phyloP scores from a whole-genome alignment of 2,113 vertebrate genomes.

The Anarrhichthys ocellatus region DNA sequence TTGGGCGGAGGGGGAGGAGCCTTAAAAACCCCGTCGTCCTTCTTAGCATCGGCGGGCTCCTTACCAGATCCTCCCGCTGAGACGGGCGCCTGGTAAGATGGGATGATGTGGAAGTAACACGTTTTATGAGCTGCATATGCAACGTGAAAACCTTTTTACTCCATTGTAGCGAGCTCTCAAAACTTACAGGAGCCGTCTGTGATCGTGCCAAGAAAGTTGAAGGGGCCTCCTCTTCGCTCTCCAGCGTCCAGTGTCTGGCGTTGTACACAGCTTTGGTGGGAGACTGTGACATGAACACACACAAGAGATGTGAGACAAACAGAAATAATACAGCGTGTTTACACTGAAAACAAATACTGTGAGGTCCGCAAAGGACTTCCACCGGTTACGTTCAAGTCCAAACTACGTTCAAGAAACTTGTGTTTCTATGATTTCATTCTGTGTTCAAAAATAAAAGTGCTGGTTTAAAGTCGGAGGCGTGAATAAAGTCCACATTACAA shows the following conservation, averaged over 20 bases:
- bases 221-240: conserved; percentile 89
- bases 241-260: conserved; percentile 95
- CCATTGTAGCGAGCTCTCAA: not conserved
- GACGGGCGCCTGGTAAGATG: conserved; percentile 83
- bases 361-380: no score
- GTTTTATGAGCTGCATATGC: not conserved
- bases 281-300: conserved; percentile 82
- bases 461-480: no score
- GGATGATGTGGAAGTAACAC: not conserved
- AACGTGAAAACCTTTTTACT: not conserved
- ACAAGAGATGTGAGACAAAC: no score
- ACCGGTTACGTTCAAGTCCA: no score
- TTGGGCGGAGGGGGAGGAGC: conserved; percentile 95
- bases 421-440: no score
- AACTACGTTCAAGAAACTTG: no score
- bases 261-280: conserved; percentile 99
- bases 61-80: conserved; percentile 83
- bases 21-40: conserved; percentile 96
- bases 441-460: no score
- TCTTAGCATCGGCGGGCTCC: conserved; percentile 84
- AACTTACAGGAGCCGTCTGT: conserved; percentile 84
- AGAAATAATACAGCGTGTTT: no score
- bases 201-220: conserved; percentile 84
- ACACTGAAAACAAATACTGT: no score
- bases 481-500: no score